Percentiles rank a stretch among this genome's conserved stretches.
These are phyloP conservation scores for Manduca sexta DNA, from an alignment of 1,140 invertebrate genomes.

Conservation along the genomic window DNA sequence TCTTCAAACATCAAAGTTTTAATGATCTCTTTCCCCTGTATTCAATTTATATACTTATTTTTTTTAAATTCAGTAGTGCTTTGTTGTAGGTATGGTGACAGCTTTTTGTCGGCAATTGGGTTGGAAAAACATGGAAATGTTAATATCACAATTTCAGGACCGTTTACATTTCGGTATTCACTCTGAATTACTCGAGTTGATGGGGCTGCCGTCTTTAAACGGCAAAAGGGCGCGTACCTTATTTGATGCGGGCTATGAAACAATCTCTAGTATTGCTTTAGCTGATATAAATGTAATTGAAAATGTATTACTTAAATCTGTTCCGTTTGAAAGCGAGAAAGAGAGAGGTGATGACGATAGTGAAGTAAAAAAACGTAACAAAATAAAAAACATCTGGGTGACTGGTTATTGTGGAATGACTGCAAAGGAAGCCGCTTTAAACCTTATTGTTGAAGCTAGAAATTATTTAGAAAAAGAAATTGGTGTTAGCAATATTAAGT, in stretches of 20 bases:
- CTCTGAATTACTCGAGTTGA: slow-evolving; percentile 92
- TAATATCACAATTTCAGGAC: slow-evolving; percentile 94
- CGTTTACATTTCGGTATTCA: slow-evolving; percentile 96
- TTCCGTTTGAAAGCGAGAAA: slow-evolving; percentile 90
- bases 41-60: slow-evolving; percentile 20
- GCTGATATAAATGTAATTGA: slow-evolving; percentile 82
- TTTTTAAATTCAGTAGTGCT: slow-evolving; percentile 2
- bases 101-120: slow-evolving; percentile 94
- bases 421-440: slow-evolving; percentile 84
- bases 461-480: slow-evolving; percentile 78
- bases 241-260: slow-evolving; percentile 88
- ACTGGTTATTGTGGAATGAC: slow-evolving; percentile 88
- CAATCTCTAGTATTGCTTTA: slow-evolving; percentile 84
- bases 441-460: slow-evolving; percentile 88
- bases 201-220: slow-evolving; percentile 89
- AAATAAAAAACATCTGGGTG: slow-evolving; percentile 85
- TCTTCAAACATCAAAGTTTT: too few species aligned
- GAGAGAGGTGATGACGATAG: slow-evolving; percentile 79
- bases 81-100: slow-evolving; percentile 87
- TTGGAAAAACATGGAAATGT: slow-evolving; percentile 92
- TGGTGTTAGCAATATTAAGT: slow-evolving; percentile 75
- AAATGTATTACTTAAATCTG: slow-evolving; percentile 82
- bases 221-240: slow-evolving; percentile 88
- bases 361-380: slow-evolving; percentile 79
- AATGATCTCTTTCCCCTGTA: too few species aligned